Base-by-base conservation (phyloP, 2,888 invertebrate genomes). In the Lasioglossum morio region DNA sequence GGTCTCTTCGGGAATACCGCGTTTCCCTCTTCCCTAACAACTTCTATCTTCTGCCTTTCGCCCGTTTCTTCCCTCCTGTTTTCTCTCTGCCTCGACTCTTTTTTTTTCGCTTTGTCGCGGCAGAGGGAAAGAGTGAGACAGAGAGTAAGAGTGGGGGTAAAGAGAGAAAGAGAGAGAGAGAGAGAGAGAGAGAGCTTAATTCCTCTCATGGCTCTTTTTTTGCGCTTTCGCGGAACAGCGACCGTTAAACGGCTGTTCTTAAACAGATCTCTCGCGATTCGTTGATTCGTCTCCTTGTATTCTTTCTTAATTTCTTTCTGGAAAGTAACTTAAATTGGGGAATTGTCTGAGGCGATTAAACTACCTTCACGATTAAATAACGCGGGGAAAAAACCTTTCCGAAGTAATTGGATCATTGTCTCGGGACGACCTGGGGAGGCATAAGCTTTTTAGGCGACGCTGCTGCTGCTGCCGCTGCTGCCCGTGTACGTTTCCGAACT, bases 1-100 rank as follows among this genome's bases (percentile, higher is more conserved):
- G 89, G 88, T 84, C 91, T 89, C 89, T 81, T 81, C 89, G 91
- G 90, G 86, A 89, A 88, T 91, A 91, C 88, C 88, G 85, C 82
- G 84, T 74, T 79, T 88, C 80, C 78, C 75, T 83, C 81, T 76
- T 80, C 72, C 76, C 66, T 79, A 81, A 84, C 85, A 81, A 84
- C 90, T 84, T 82, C 78, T 84, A 84, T 80, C 82, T 83, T 81
- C 81, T 79, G 81, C 79, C 57, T 46, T 34, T 73, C 72, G 34
- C 66, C 77, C 23, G 79, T 75, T 69, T 72, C 69, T 66, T 72
- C 43, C 34, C 48, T 70, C 73, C 37, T 19, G 37, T 70, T 53
- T 30, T 19, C 72, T 48, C 57, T 63, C 23, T 27, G 34, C n/a
- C 46, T 12, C 46, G n/a, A 46, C 70, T 57, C 70, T 37, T 34